Conservation (phyloP, 1,140 invertebrate genomes). For the Drosophila tristis region DNA sequence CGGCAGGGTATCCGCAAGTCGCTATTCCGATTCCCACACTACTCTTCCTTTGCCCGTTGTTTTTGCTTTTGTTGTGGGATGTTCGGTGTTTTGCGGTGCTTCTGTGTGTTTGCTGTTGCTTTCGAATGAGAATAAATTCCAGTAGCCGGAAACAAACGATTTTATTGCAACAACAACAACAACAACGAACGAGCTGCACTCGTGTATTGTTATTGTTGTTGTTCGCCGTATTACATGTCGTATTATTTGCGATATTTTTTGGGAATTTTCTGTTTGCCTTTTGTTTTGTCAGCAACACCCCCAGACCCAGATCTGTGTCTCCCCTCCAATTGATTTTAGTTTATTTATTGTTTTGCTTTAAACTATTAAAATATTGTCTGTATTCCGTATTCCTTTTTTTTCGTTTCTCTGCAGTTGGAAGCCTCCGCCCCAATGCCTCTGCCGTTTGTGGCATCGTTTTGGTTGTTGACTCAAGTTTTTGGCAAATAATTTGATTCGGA, state of each 20-base stretch:
- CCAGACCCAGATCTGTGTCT: slow-evolving; percentile 20
- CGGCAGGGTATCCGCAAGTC: too few species aligned
- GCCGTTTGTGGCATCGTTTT: slow-evolving; percentile 78
- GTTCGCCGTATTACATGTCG: slow-evolving; percentile 67
- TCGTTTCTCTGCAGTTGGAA: slow-evolving; percentile 35
- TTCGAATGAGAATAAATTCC: slow-evolving; percentile 73
- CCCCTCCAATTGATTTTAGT: slow-evolving; percentile 72
- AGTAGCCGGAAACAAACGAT: slow-evolving; percentile 81
- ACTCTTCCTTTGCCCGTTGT: background rate
- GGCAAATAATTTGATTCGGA: slow-evolving; percentile 82
- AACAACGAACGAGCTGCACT: slow-evolving; percentile 25
- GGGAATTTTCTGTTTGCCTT: slow-evolving; percentile 55
- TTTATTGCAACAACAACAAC: slow-evolving; percentile 67
- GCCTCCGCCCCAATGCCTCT: slow-evolving; percentile 29
- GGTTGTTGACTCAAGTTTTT: slow-evolving; percentile 81
- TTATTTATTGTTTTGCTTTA: slow-evolving; percentile 83
- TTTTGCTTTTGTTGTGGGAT: slow-evolving; percentile 7
- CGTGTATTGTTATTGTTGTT: slow-evolving; percentile 34
- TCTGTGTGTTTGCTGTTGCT: slow-evolving; percentile 62
- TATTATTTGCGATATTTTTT: slow-evolving; percentile 66
- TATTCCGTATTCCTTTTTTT: slow-evolving; percentile 36
- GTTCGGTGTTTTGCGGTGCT: slow-evolving; percentile 5
- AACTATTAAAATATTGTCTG: slow-evolving; percentile 82
- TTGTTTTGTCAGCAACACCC: slow-evolving; percentile 57
- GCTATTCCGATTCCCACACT: too few species aligned